These are phyloP conservation scores for Trichogramma evanescens DNA, from an alignment of 2,888 invertebrate species.

Conservation along the genomic window DNA sequence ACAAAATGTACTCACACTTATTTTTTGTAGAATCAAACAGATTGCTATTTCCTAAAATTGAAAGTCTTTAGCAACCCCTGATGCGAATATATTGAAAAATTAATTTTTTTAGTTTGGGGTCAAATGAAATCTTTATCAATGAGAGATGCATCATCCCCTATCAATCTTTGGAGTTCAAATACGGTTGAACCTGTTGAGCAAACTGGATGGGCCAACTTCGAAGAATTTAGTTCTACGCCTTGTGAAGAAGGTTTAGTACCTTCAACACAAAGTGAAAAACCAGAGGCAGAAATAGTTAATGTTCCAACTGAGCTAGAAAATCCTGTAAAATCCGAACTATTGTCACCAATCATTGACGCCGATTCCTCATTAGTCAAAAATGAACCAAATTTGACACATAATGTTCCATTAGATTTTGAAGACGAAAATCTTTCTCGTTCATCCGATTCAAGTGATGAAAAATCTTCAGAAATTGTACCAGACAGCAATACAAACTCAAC, in stretches of 20 bases:
- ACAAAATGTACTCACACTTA: neutral
- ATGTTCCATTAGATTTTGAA: slow-evolving; percentile 9
- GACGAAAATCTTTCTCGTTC: slow-evolving; percentile 23
- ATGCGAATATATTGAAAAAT: no score
- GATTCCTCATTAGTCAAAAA: slow-evolving; percentile 8
- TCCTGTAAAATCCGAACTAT: slow-evolving; percentile 7
- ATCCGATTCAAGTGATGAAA: slow-evolving; percentile 23
- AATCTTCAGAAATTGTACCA: slow-evolving; percentile 24
- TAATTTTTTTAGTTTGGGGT: slow-evolving; percentile 32
- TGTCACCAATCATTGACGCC: slow-evolving; percentile 16
- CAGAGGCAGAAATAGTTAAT: neutral
- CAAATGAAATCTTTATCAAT: slow-evolving; percentile 27
- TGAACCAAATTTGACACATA: slow-evolving; percentile 7
- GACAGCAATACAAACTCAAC: slow-evolving; percentile 35
- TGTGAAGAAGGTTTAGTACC: no score
- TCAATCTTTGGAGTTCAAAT: slow-evolving; percentile 37
- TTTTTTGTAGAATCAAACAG: neutral
- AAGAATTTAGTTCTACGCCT: slow-evolving; percentile 16
- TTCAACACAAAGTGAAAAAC: neutral
- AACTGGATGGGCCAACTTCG: slow-evolving; percentile 44
- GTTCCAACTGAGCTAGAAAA: neutral
- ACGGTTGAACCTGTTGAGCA: slow-evolving; percentile 33
- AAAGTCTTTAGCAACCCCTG: no score
- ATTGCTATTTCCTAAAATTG: no score
- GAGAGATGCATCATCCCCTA: slow-evolving; percentile 26